Evolutionary conservation across 30 jellyfish, hydroid and myxozoan genomes (phyloP), one percentile per base, ranked within the genome.

Genomic region (Rhopilema esculentum): DNA sequence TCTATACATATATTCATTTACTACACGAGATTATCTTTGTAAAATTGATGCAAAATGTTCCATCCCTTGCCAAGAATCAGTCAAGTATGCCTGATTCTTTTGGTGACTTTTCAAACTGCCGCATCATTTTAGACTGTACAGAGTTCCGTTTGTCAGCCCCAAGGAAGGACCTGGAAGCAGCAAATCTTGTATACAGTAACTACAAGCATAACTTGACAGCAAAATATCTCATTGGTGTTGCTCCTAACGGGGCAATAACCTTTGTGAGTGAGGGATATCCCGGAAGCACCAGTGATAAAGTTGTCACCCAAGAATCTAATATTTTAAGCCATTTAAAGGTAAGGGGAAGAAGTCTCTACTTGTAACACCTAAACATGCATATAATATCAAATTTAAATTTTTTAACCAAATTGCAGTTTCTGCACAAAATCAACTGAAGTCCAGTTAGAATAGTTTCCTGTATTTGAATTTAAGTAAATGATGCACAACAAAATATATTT

Each of bases 241-340:
- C 75, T 26, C 75, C 28, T 21, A 64, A 64, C 75, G 75, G 75
- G 32, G 31, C 32, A 64, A 70, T 70, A 0, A 70, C 82, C 2
- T 70, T 70, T 70, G 82, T 70, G 32, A 70, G 82, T 70, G 63
- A 0, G 0, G 82, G 82, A 4, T 70, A 20, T 70, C 82, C 82
- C 32, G 82, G 82, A 21, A 64, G 75, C 75, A 64, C 75, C 28
- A 21, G 75, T 26, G 75, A 64, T 26, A 64, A 64, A 26, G 32
- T 40, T 40, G 57, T 40, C 57, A 40, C 57, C 57, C 57, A 40
- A 40, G 57, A 40, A 40, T 40, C 8, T 25, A 31, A 0, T 23
- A n/a, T 1, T 26, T 64, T 0, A 64, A 1, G 2, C 74, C 27
- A 0, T 64, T 64, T 24, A 63, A 24, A n/a, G 30, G 57, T 40